Percentiles rank a stretch among this genome's conserved stretches.
These are phyloP conservation scores for Anastrepha ludens DNA, from an alignment of 1,140 invertebrate genomes.

Conservation along the genomic window DNA sequence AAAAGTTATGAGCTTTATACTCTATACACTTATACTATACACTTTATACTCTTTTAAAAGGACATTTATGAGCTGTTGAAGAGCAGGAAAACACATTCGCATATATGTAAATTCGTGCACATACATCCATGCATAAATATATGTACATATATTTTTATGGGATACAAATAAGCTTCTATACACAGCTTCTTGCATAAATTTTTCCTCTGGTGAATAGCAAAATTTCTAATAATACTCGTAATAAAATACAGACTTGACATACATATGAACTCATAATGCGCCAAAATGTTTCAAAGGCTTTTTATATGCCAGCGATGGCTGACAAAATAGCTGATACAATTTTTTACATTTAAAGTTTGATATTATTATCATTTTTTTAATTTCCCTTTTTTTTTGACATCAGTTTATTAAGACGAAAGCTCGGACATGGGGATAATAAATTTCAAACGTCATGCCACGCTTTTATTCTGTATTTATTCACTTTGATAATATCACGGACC, in stretches of 20 bases:
- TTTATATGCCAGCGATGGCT: no score
- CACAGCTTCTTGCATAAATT: background rate
- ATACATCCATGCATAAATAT: background rate
- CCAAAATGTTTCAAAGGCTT: no score
- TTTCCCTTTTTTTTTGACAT: no score
- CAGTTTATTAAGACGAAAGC: no score
- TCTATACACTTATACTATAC: no score
- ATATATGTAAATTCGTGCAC: background rate
- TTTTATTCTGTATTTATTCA: no score
- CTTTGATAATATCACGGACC: no score
- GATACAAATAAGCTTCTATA: background rate
- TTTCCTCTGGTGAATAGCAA: background rate
- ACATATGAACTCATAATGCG: background rate
- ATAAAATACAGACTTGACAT: background rate
- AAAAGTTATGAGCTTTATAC: background rate
- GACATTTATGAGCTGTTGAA: conserved; percentile 19
- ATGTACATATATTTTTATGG: background rate
- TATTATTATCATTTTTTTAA: no score
- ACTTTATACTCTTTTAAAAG: background rate
- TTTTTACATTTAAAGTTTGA: no score
- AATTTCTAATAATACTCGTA: conserved; percentile 15
- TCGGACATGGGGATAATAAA: no score
- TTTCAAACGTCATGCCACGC: no score
- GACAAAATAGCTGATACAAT: no score
- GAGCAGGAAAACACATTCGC: background rate